A percentile compares a stretch with the other conserved stretches of the same genome.
phyloP scores from a whole-genome alignment of 2,797 vertebrate genomes.

The Xyrichtys novacula region DNA sequence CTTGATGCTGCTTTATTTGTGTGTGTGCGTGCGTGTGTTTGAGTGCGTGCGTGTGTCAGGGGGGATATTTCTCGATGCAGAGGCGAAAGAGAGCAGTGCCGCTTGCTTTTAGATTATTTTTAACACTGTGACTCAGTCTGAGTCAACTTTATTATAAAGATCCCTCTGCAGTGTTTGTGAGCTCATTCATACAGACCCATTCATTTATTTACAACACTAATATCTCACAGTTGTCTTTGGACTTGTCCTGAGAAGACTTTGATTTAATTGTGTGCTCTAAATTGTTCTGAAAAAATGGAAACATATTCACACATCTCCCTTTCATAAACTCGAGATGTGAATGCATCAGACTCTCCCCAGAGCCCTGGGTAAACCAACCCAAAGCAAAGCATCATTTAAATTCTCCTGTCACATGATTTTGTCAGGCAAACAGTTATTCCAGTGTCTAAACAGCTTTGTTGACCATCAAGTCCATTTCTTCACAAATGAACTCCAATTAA shows the following conservation, averaged over 20 bases:
- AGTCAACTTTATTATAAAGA: conserved; percentile 72
- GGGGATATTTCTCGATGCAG: conserved; percentile 43
- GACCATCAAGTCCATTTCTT: conserved; percentile 25
- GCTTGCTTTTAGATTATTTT: conserved; percentile 70
- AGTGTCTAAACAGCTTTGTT: conserved; percentile 26
- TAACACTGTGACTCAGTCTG: conserved; percentile 72
- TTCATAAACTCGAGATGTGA: conserved; percentile 36
- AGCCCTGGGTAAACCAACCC: conserved; percentile 25
- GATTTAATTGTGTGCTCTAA: conserved; percentile 4
- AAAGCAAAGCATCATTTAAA: conserved; percentile 28
- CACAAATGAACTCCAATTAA: conserved; percentile 14
- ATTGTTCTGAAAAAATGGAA: conserved; percentile 25
- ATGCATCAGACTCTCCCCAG: conserved; percentile 8
- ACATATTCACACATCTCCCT: conserved; percentile 26
- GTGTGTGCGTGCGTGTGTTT: conserved; percentile 3
- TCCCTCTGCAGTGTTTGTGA: conserved; percentile 58
- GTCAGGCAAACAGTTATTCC: conserved; percentile 32
- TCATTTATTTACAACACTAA: conserved; percentile 45
- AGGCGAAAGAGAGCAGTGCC: conserved; percentile 46
- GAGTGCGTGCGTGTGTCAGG: conserved; percentile 26
- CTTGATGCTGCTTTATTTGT: neutral
- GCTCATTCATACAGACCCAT: conserved; percentile 63
- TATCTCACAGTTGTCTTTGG: conserved; percentile 10
- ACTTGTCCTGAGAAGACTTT: conserved; percentile 23
- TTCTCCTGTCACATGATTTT: conserved; percentile 50